Evolutionary conservation across 2,888 invertebrate genomes (phyloP).

Genomic region (Tuta absoluta): DNA sequence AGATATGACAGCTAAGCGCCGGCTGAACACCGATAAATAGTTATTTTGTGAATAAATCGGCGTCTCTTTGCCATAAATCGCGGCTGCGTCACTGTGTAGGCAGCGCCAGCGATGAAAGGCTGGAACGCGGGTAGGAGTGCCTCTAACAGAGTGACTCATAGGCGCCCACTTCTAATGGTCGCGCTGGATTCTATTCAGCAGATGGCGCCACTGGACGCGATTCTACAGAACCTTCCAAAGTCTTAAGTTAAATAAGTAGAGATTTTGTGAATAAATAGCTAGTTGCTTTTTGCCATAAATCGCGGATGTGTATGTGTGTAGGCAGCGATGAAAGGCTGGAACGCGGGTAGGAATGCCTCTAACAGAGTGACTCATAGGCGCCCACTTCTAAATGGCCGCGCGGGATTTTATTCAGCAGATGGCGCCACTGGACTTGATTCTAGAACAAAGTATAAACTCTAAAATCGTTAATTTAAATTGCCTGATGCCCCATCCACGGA

Average conservation of each 20-base stretch:
- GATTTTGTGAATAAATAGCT: too few relatives aligned
- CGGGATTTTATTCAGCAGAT: constrained; percentile 55
- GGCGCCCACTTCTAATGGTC: constrained; percentile 59
- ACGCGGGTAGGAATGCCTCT: constrained; percentile 49
- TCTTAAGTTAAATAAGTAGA: too few relatives aligned
- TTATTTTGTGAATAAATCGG: constrained; percentile 16
- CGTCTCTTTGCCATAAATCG: constrained; percentile 24
- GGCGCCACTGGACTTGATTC: constrained; percentile 44
- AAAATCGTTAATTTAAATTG: too few relatives aligned
- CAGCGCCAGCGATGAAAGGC: constrained; percentile 34
- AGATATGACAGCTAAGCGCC: constrained; percentile 25
- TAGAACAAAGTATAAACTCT: too few relatives aligned
- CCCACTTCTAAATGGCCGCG: constrained; percentile 55
- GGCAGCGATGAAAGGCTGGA: constrained; percentile 33
- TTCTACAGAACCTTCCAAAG: too few relatives aligned
- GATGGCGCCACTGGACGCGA: constrained; percentile 49
- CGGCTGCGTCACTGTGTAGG: constrained; percentile 17
- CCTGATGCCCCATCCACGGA: too few relatives aligned
- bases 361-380: constrained; percentile 59
- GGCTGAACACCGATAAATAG: constrained; percentile 6
- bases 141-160: constrained; percentile 54
- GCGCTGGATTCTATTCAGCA: constrained; percentile 52
- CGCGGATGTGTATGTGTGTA: constrained; percentile 14
- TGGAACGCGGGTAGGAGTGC: constrained; percentile 47
- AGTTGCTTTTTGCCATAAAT: constrained; percentile 24